Base-by-base conservation (phyloP, 2,888 invertebrate genomes). In the Trissolcus brochymenae region DNA sequence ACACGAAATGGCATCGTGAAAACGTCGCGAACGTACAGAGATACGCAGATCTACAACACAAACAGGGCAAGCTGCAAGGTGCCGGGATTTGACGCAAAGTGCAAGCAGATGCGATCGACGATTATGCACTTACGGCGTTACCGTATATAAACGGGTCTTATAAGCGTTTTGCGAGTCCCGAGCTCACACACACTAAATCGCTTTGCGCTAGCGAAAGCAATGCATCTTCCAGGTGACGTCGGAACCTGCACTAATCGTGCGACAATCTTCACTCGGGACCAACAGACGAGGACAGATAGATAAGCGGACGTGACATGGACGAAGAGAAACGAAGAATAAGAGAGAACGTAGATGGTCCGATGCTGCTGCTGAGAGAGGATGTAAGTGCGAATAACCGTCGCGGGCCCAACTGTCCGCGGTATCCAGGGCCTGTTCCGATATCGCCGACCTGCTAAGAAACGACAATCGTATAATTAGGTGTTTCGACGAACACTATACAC, bases 101-200 rank as follows among this genome's bases (percentile, higher is more conserved):
- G 88, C 87, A 87, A 87, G 85, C 83, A 88, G 88, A 88, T 88
- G 88, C 87, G 87, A 88, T 89, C 86, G 85, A 81, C 87, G 88
- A 88, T 89, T 88, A 88, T 86, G 87, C 88, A 88, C 87, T 89
- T 87, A 88, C 87, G 85, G 87, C 85, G 87, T 88, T 88, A 88
- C 85, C 83, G 85, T 84, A 81, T 87, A 85, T 86, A 85, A 83
- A 84, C 83, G 81, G 80, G 80, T 82, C 82, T 81, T 84, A 83
- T 82, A 84, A 82, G 80, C 75, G 73, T 73, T 67, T 75, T 78
- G 56, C 67, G 61, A 51, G 54, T 6, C 14, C 40, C 51, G 49
- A 53, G 61, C 64, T 66, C 79, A 67, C 79, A 67, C 74, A 79
- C 71, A 73, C 74, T 59, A 43, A 67, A 62, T 49, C 64, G 70